Percentiles rank a stretch among this genome's conserved stretches.
Evolutionary conservation across 2,888 invertebrate species (phyloP).

Genomic region (Spodoptera picta): DNA sequence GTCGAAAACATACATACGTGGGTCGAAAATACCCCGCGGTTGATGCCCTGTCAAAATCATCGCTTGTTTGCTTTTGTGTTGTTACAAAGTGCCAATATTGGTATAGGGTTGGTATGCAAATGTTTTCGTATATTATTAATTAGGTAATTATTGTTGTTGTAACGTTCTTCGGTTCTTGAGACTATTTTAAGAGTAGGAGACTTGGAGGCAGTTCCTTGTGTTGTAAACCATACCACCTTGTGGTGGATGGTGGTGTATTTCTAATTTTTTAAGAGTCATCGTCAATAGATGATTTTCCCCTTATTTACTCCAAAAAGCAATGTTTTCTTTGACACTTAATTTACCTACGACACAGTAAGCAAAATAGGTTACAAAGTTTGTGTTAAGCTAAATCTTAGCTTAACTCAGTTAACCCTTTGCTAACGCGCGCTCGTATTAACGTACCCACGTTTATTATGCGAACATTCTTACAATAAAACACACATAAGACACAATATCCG

Average conservation of each 20-base stretch:
- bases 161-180: too few species aligned
- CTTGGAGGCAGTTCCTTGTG: too few species aligned
- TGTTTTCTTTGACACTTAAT: too few species aligned
- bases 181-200: too few species aligned
- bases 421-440: constrained; percentile 38
- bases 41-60: constrained; percentile 38
- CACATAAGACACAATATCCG: constrained; percentile 39
- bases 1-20: constrained; percentile 54
- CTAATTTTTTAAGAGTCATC: too few species aligned
- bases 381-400: constrained; percentile 25
- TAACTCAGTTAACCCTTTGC: constrained; percentile 43
- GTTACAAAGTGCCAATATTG: constrained; percentile 26
- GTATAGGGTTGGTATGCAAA: constrained; percentile 2
- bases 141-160: too few species aligned
- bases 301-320: too few species aligned
- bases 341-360: neutral
- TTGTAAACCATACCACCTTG: too few species aligned
- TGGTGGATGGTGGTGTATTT: too few species aligned
- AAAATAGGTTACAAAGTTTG: constrained; percentile 4
- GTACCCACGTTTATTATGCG: constrained; percentile 44
- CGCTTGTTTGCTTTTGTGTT: constrained; percentile 24
- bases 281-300: too few species aligned
- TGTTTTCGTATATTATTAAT: too few species aligned
- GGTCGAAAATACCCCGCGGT: constrained; percentile 41
- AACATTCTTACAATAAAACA: constrained; percentile 54